Evolutionary conservation across 2,888 invertebrate genomes (phyloP).

Genomic region (Heliconius aoede): DNA sequence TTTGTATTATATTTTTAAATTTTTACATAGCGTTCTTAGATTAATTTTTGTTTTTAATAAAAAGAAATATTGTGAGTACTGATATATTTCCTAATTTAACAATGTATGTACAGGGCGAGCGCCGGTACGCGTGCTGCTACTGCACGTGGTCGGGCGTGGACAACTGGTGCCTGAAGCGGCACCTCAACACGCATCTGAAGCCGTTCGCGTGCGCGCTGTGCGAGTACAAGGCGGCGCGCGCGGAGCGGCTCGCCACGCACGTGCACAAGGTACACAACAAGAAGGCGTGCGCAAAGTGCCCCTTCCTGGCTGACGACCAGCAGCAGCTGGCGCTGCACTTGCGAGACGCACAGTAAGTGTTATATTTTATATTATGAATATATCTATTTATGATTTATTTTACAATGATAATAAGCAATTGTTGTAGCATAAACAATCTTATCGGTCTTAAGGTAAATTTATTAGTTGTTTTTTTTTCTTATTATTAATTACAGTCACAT

Average conservation of each 20-base stretch:
- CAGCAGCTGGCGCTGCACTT: constrained; percentile 91
- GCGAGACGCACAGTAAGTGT: constrained; percentile 90
- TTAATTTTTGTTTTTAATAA: background rate
- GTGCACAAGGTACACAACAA: constrained; percentile 96
- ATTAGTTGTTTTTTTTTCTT: background rate
- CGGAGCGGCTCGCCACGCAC: constrained; percentile 94
- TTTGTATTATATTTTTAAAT: no score
- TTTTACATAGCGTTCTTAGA: no score
- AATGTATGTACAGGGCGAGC: constrained; percentile 85
- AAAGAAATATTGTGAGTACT: no score
- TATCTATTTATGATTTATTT: no score
- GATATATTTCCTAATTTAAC: no score
- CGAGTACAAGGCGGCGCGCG: constrained; percentile 96
- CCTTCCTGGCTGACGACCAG: constrained; percentile 93
- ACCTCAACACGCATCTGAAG: constrained; percentile 96
- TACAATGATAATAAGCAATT: no score
- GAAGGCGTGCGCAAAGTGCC: constrained; percentile 94
- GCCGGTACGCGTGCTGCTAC: constrained; percentile 93
- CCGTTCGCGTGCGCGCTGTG: constrained; percentile 95
- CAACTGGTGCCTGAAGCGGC: constrained; percentile 96
- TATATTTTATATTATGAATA: no score
- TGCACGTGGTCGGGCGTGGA: constrained; percentile 97
- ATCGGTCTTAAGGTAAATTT: no score
- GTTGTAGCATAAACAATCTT: background rate
- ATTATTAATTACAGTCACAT: constrained; percentile 75